Base-by-base conservation (phyloP, 1,140 invertebrate species). In the Penaeus indicus region DNA sequence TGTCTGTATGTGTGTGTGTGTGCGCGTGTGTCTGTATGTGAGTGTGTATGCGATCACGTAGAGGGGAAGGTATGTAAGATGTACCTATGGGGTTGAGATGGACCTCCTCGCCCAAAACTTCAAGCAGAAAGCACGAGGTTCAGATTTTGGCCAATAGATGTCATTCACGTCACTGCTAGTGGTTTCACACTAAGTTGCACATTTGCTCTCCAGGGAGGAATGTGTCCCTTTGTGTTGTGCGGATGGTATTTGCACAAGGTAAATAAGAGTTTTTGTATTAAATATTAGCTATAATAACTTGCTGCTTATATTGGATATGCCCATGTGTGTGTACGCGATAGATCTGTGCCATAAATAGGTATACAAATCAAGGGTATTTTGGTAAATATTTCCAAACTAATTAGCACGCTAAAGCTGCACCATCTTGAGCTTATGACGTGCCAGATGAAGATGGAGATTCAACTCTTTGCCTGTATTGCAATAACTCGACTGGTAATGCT, bases 391-490 rank as follows among this genome's bases (percentile, higher is more conserved):
- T 1, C 38, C 38, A 42, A 8, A 42, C 38, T 42, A 8, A 42
- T 7, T 42, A 42, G 38, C 38, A 42, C 4, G 3, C 4, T 7
- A 81, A 81, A 81, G 7, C 38, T 27, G 27, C 0, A 60, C 38
- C 54, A 54, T 54, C 38, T 54, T 42, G 8, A 21, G 19, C 22
- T 60, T 32, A 54, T 61, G 79, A 61, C 19, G 79, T 27, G 42
- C 11, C 79, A 81, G 79, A 5, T 78, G 79, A 81, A 22, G 4
- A 42, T 42, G 79, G 79, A 81, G 79, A 81, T 81, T 38, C 27
- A 54, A 54, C 79, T 5, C 21, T 54, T 22, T 61, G 79, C 54
- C 19, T 81, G 79, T 81, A 81, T 81, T 81, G 79, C 79, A 78
- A 32, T 78, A 22, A 78, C 75, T 25, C 75, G 18, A 25, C 22